Conservation (phyloP, 2,888 invertebrate species). For the Ectemnius cavifrons region DNA sequence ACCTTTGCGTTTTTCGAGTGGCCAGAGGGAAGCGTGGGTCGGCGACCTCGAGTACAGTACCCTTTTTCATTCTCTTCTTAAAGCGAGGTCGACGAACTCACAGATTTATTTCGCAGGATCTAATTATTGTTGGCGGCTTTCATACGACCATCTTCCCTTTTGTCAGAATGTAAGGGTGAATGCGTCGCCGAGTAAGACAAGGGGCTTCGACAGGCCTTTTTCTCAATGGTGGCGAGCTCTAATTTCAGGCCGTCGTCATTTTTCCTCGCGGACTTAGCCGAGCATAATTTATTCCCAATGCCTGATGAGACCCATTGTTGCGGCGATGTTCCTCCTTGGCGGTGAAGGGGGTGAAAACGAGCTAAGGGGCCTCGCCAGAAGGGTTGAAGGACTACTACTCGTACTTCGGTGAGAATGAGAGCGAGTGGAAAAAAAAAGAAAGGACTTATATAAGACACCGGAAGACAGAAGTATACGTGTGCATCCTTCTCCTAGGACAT, state of each 20-base stretch:
- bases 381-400: conserved; percentile 32
- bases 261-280: conserved; percentile 62
- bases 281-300: conserved; percentile 74
- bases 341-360: conserved; percentile 55
- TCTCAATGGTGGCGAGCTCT: conserved; percentile 26
- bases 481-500: conserved; percentile 46
- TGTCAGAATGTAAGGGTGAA: not conserved
- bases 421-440: conserved; percentile 35
- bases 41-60: conserved; percentile 62
- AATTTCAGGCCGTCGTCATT: conserved; percentile 62
- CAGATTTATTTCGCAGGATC: conserved; percentile 33
- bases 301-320: conserved; percentile 73
- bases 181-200: conserved; percentile 1
- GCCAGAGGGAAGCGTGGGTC: conserved; percentile 62
- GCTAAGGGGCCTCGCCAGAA: conserved; percentile 36
- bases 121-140: not conserved
- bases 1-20: conserved; percentile 57
- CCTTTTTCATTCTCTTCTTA: conserved; percentile 54
- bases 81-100: conserved; percentile 48
- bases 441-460: conserved; percentile 57
- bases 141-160: not conserved
- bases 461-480: conserved; percentile 55
- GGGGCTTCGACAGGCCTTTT: not conserved
- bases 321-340: conserved; percentile 50
- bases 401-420: not conserved